phyloP scores from a whole-genome alignment of 2,888 invertebrate species.

The Clusia tigrina region DNA sequence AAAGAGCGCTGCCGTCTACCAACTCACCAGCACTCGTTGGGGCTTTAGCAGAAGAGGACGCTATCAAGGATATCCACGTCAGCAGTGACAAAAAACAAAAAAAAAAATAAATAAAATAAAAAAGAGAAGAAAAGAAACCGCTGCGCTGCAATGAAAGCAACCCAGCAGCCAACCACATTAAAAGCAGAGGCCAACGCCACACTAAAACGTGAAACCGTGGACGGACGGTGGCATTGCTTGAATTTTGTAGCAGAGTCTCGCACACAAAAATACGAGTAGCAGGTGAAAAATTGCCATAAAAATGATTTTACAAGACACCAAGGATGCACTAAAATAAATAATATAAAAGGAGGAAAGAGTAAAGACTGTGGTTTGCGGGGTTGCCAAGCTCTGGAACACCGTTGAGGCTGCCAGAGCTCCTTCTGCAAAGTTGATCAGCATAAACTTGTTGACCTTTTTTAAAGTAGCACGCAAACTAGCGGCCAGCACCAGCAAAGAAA shows the following conservation, averaged over 20 bases:
- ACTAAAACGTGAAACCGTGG: background rate
- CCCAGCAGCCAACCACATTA: background rate
- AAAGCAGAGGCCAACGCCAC: background rate
- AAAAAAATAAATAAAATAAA: constrained; percentile 4
- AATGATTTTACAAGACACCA: background rate
- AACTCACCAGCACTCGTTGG: too few relatives aligned
- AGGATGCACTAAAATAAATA: constrained; percentile 7
- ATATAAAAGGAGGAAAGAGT: background rate
- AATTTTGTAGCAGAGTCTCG: too few relatives aligned
- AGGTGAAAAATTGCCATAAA: constrained; percentile 1
- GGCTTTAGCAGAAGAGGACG: too few relatives aligned
- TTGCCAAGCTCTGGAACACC: background rate
- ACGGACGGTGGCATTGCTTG: background rate
- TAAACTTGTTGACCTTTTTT: constrained; percentile 9
- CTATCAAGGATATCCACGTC: background rate
- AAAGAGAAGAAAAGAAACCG: background rate
- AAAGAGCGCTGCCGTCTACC: too few relatives aligned
- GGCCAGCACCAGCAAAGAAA: too few relatives aligned
- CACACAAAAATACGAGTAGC: background rate
- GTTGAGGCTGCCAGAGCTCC: background rate
- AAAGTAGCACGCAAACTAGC: too few relatives aligned
- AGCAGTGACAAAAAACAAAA: background rate
- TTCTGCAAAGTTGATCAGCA: background rate
- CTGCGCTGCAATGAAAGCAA: background rate
- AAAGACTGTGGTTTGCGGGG: background rate